A percentile compares a stretch with the other conserved stretches of the same genome.
phyloP scores from a whole-genome alignment of 2,888 invertebrate genomes.

The Stenoptilia bipunctidactyla region DNA sequence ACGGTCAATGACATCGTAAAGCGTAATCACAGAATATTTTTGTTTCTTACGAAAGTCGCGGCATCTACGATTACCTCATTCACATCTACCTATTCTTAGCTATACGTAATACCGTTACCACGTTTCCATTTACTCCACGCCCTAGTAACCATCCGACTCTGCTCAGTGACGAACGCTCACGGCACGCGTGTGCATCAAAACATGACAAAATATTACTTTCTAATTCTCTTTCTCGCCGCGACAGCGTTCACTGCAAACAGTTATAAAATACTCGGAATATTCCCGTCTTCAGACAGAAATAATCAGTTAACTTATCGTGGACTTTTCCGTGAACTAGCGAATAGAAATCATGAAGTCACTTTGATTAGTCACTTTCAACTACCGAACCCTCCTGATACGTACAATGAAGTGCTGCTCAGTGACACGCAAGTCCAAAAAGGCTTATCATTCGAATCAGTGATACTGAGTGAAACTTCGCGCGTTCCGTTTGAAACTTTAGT shows the following conservation, averaged over 20 bases:
- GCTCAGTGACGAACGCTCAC: constrained; percentile 42
- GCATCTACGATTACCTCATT: constrained; percentile 63
- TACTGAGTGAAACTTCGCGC: constrained; percentile 54
- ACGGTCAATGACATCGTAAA: constrained; percentile 38
- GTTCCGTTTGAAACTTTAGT: constrained; percentile 60
- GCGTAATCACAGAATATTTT: constrained; percentile 52
- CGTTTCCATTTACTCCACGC: constrained; percentile 34
- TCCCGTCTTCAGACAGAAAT: constrained; percentile 62
- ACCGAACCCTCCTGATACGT: constrained; percentile 54
- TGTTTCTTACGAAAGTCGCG: constrained; percentile 49
- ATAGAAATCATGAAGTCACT: constrained; percentile 65
- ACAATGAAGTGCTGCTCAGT: constrained; percentile 65
- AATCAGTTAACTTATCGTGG: constrained; percentile 64
- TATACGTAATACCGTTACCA: constrained; percentile 39
- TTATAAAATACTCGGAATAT: constrained; percentile 66
- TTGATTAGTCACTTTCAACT: constrained; percentile 64
- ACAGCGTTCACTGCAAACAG: constrained; percentile 34
- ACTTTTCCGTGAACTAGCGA: constrained; percentile 60
- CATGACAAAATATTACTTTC: constrained; percentile 33
- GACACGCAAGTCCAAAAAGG: constrained; percentile 50
- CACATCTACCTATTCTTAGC: constrained; percentile 60
- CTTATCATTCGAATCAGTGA: constrained; percentile 58
- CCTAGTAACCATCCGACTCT: constrained; percentile 52
- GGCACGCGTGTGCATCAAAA: too few species aligned
- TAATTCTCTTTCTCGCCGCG: constrained; percentile 32